Conservation (phyloP, 1,140 invertebrate species). For the Drosophila lacertosa region DNA sequence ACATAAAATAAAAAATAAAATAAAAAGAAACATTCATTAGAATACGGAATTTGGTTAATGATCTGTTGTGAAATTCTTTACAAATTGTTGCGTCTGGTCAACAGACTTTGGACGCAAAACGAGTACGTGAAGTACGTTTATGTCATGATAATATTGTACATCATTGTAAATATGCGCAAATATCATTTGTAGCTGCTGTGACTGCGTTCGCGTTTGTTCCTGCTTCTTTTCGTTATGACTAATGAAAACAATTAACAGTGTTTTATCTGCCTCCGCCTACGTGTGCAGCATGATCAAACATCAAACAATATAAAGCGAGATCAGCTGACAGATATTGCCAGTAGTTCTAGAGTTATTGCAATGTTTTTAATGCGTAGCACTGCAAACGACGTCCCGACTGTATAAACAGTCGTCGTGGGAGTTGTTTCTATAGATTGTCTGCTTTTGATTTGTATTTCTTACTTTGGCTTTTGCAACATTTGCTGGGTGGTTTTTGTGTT, state of each 20-base stretch:
- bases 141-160: constrained; percentile 31
- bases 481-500: background rate
- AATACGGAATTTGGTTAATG: constrained; percentile 24
- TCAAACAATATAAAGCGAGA: constrained; percentile 14
- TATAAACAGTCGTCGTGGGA: constrained; percentile 5
- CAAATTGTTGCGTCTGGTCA: constrained; percentile 11
- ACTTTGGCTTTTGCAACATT: background rate
- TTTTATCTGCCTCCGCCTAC: constrained; percentile 58
- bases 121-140: constrained; percentile 13
- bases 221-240: constrained; percentile 49
- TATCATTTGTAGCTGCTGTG: constrained; percentile 14
- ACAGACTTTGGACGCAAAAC: constrained; percentile 13
- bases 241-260: constrained; percentile 71
- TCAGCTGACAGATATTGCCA: constrained; percentile 38
- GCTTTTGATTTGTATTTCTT: background rate
- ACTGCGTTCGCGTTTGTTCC: constrained; percentile 16
- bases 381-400: background rate
- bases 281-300: constrained; percentile 54
- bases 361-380: constrained; percentile 11
- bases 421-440: background rate
- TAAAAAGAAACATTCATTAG: constrained; percentile 2
- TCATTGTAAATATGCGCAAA: constrained; percentile 38
- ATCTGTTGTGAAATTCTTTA: constrained; percentile 19
- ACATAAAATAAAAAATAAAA: background rate
- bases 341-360: constrained; percentile 19